Conservation (phyloP, 2,113 vertebrate genomes). For the Tenebrosternarchus preto region DNA sequence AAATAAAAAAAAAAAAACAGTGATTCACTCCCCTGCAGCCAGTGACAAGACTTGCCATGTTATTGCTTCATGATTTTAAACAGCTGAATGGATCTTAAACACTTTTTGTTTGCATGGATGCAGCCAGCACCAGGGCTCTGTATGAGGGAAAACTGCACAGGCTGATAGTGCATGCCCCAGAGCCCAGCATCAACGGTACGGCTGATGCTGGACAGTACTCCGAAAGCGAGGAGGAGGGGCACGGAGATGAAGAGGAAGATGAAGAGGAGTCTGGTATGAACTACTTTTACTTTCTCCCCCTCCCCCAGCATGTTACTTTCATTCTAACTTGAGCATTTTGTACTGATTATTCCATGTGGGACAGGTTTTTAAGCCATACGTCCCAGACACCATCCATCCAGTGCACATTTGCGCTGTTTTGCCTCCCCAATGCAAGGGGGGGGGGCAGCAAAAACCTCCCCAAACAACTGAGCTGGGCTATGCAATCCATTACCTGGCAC, state of each 20-base stretch:
- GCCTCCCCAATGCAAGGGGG: neutral
- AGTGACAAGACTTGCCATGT: neutral
- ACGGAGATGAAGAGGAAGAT: constrained; percentile 50
- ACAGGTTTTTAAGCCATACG: neutral
- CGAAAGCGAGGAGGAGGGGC: constrained; percentile 69
- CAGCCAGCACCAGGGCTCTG: constrained; percentile 79
- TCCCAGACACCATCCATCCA: no score
- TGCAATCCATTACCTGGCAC: neutral
- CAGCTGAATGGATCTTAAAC: neutral
- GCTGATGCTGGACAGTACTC: constrained; percentile 58
- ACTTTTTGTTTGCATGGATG: constrained; percentile 28
- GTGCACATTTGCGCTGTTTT: neutral
- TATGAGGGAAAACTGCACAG: constrained; percentile 80
- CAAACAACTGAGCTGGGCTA: neutral
- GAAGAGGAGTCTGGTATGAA: constrained; percentile 51
- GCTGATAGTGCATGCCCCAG: constrained; percentile 61
- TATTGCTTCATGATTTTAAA: neutral
- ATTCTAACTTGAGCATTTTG: neutral
- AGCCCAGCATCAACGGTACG: constrained; percentile 48
- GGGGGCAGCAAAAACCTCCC: neutral
- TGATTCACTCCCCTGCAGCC: neutral
- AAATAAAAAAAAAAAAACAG: neutral
- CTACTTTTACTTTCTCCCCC: neutral
- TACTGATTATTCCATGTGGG: neutral
- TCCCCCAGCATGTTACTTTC: neutral